Percentiles rank a stretch among this genome's conserved stretches.
Evolutionary conservation across 2,113 vertebrate genomes (phyloP).

Genomic region (Nannospalax galili): DNA sequence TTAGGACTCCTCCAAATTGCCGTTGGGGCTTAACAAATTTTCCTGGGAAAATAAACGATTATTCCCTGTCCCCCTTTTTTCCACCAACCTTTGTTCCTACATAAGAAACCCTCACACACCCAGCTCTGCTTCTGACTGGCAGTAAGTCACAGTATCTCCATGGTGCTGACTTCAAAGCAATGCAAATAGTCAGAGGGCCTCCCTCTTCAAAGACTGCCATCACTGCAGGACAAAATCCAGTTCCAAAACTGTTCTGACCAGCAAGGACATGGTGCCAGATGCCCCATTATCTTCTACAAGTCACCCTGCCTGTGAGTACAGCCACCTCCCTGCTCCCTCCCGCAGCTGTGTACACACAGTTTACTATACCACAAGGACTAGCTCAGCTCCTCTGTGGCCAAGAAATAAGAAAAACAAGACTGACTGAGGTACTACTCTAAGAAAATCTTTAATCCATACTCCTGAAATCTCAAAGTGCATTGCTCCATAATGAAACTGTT

Average conservation of each 20-base stretch:
- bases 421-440: neutral
- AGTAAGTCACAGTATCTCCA: conserved; percentile 41
- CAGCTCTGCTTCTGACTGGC: neutral
- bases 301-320: neutral
- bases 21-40: conserved; percentile 39
- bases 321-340: neutral
- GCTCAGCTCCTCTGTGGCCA: conserved; percentile 10
- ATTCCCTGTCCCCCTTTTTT: neutral
- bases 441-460: conserved; percentile 8
- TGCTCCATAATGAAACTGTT: neutral
- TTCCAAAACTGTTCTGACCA: conserved; percentile 15
- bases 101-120: neutral
- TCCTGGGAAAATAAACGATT: conserved; percentile 49
- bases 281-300: neutral
- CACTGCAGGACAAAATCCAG: conserved; percentile 34
- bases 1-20: neutral
- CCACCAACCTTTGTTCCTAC: conserved; percentile 38
- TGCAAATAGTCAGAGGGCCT: conserved; percentile 40
- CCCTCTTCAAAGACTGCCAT: conserved; percentile 37
- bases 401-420: conserved; percentile 44
- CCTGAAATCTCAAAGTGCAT: neutral
- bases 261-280: neutral
- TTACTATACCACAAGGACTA: neutral
- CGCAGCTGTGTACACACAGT: conserved; percentile 55
- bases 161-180: conserved; percentile 62